Base-by-base conservation (phyloP, 1,140 invertebrate species). In the Heterodera carotae region DNA sequence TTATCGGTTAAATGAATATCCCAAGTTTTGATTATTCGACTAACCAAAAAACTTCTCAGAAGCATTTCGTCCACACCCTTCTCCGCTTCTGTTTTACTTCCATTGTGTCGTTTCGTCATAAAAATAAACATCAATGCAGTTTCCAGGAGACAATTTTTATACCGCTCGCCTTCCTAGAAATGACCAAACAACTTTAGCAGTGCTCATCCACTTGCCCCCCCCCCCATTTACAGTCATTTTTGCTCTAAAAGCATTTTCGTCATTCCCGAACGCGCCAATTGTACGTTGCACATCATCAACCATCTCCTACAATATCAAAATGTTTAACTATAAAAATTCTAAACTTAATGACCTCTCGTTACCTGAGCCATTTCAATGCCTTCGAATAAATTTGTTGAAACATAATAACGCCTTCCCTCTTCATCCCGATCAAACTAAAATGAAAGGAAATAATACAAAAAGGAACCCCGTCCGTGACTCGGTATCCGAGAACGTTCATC, bases 21-120 rank as follows among this genome's bases (percentile, higher is more conserved):
- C n/a, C 2, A 10, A 12, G 10, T 5, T 22, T 69, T 15, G 53
- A 69, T 48, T 2, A n/a, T n/a, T n/a, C n/a, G n/a, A 69, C 39
- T n/a, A 43, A 71, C 69, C 69, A 71, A 71, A 48, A 71, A 71
- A n/a, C 59, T 59, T n/a, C 33, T 71, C 29, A 71, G 48, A 7
- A 71, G 59, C 39, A 71, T 56, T 31, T 31, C 31, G 22, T 71
- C 69, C 48, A 71, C 59, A 8, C 69, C 69, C 12, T 71, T 71
- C 25, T 71, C 69, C 12, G 48, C 33, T 39, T 33, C 39, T 8
- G 48, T 71, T 29, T 59, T 59, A 22, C 33, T 71, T 33, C 36
- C 31, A 56, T 25, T 48, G 59, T 71, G 69, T 25, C 69, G 39
- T 48, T 71, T 71, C 33, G 69, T 48, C 39, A 71, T 53, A 7